These are phyloP conservation scores for Battus philenor DNA, from an alignment of 1,140 invertebrate genomes.

Conservation along the genomic window DNA sequence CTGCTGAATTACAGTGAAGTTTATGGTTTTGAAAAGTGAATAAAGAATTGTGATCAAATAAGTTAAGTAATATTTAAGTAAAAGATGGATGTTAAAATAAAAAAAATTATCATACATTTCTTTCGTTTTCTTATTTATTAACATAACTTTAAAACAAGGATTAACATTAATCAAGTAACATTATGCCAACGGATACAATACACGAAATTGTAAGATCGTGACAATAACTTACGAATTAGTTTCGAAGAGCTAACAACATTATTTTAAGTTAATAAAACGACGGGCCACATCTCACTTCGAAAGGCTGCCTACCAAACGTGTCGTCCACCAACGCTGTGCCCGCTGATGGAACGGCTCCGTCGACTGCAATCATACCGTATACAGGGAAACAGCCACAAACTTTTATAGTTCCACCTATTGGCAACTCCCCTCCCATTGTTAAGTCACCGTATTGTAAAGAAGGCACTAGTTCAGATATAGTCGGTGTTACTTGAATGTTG, in stretches of 20 bases:
- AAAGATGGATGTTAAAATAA: too few species aligned
- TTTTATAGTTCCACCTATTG: constrained; percentile 53
- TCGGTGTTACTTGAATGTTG: constrained; percentile 33
- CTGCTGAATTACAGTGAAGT: too few species aligned
- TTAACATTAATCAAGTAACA: constrained; percentile 11
- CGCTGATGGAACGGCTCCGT: constrained; percentile 46
- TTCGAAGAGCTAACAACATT: neutral
- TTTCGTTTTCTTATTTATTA: constrained; percentile 5
- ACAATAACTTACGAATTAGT: constrained; percentile 7
- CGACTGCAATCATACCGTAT: constrained; percentile 48
- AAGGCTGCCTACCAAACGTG: constrained; percentile 31
- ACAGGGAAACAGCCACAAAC: constrained; percentile 60
- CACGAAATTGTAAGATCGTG: constrained; percentile 1
- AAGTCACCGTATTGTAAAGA: constrained; percentile 54
- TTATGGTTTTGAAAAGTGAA: too few species aligned
- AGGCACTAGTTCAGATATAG: constrained; percentile 49
- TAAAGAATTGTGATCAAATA: too few species aligned
- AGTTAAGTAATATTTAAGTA: too few species aligned
- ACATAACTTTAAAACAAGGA: constrained; percentile 9
- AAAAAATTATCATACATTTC: too few species aligned
- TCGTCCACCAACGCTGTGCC: constrained; percentile 39
- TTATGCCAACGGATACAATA: constrained; percentile 6
- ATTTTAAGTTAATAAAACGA: constrained; percentile 18
- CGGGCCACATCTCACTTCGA: constrained; percentile 31
- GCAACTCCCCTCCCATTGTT: constrained; percentile 45